A percentile compares a stretch with the other conserved stretches of the same genome.
Conservation (phyloP, 1,140 invertebrate genomes). For the Bombus balteatus region DNA sequence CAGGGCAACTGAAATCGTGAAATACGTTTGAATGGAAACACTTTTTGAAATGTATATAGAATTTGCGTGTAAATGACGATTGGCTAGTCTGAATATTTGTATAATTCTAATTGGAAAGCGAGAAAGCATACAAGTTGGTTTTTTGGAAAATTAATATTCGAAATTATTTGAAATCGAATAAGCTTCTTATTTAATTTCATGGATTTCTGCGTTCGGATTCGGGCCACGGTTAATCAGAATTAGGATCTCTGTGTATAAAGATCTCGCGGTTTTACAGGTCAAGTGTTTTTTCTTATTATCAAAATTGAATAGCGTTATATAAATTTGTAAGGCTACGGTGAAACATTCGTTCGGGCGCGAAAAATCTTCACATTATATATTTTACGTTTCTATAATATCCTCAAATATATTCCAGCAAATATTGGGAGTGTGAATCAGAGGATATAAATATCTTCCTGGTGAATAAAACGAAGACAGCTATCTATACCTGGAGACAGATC, state of each 20-base stretch:
- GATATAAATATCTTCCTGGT: slow-evolving; percentile 55
- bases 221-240: neutral
- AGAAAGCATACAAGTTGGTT: neutral
- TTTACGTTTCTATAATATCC: neutral
- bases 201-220: neutral
- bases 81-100: neutral
- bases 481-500: slow-evolving; percentile 20
- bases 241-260: neutral
- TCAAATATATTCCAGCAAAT: neutral
- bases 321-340: too few relatives aligned
- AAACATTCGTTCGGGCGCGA: neutral
- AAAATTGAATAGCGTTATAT: neutral
- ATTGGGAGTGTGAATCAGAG: slow-evolving; percentile 50
- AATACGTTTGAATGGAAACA: neutral
- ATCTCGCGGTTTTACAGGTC: neutral
- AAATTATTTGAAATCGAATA: neutral
- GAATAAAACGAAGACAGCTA: slow-evolving; percentile 12
- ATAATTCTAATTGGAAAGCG: neutral
- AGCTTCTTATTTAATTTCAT: slow-evolving; percentile 1
- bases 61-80: neutral
- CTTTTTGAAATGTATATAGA: neutral
- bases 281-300: neutral
- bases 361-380: neutral
- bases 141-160: neutral
- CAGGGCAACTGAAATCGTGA: neutral